Conservation (phyloP, 2,888 invertebrate genomes). For the Athetis lepigone region DNA sequence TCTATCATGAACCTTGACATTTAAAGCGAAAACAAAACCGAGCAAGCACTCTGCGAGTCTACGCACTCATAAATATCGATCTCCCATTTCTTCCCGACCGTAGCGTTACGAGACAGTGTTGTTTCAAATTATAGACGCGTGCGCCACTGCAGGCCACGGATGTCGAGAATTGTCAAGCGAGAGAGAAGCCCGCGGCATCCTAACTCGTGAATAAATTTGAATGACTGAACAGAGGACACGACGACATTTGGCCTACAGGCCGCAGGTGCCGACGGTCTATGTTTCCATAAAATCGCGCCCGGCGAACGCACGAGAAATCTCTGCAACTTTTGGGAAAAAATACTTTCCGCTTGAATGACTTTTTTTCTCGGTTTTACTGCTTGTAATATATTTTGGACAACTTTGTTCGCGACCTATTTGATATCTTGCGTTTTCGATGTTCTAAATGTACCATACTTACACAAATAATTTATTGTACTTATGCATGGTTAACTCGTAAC, state of each 20-base stretch:
- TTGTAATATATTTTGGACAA: slow-evolving; percentile 32
- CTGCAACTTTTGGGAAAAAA: slow-evolving; percentile 41
- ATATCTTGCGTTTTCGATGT: slow-evolving; percentile 15
- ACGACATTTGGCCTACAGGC: slow-evolving; percentile 76
- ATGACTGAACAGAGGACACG: slow-evolving; percentile 74
- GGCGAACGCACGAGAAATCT: slow-evolving; percentile 49
- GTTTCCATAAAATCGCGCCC: slow-evolving; percentile 68
- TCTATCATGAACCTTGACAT: slow-evolving; percentile 19
- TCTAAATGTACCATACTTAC: slow-evolving; percentile 3
- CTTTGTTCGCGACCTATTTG: slow-evolving; percentile 2
- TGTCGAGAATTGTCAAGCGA: slow-evolving; percentile 56
- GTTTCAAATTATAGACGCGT: slow-evolving; percentile 62
- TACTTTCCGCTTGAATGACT: slow-evolving; percentile 38
- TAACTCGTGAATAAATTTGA: slow-evolving; percentile 84
- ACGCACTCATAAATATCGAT: slow-evolving; percentile 41
- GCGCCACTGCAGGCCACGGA: slow-evolving; percentile 51
- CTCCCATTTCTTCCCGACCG: slow-evolving; percentile 33
- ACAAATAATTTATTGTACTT: slow-evolving; percentile 32
- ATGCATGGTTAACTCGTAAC: slow-evolving; percentile 37
- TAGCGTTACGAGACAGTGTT: slow-evolving; percentile 44
- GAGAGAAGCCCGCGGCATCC: slow-evolving; percentile 56
- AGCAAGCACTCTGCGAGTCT: neutral
- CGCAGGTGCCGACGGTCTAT: slow-evolving; percentile 74
- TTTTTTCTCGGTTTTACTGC: slow-evolving; percentile 34
- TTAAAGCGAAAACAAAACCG: slow-evolving; percentile 22